Evolutionary conservation across 64 coral and sea anemone genomes (phyloP).

Genomic region (Stichodactyla helianthus): DNA sequence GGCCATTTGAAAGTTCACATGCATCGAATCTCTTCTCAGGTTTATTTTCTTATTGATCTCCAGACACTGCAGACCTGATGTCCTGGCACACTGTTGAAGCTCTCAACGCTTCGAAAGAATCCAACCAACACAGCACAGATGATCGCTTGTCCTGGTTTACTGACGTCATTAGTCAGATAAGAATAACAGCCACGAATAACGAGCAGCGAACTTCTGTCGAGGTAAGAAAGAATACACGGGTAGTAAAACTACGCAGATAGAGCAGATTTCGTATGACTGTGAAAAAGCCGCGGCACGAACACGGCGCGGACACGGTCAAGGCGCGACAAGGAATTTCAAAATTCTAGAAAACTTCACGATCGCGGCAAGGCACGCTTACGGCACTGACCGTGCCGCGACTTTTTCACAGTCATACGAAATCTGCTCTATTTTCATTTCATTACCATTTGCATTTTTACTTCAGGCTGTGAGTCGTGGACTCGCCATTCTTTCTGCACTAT

Average conservation of each 20-base stretch:
- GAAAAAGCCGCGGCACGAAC: too few relatives aligned
- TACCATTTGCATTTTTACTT: too few relatives aligned
- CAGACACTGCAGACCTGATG: neutral
- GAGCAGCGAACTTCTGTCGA: neutral
- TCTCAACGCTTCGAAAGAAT: neutral
- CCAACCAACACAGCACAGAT: neutral
- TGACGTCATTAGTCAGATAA: conserved; percentile 12
- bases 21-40: neutral
- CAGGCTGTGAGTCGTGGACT: conserved; percentile 3
- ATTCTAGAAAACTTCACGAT: too few relatives aligned
- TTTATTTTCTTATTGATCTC: neutral
- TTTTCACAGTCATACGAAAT: too few relatives aligned
- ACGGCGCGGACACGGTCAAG: too few relatives aligned
- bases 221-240: neutral
- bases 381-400: too few relatives aligned
- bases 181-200: neutral
- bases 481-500: neutral
- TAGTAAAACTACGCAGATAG: too few relatives aligned
- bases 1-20: neutral
- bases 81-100: neutral
- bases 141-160: conserved; percentile 14
- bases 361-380: too few relatives aligned
- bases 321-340: too few relatives aligned
- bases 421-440: too few relatives aligned
- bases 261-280: too few relatives aligned